These are phyloP conservation scores for Myodes glareolus DNA, from an alignment of 2,113 vertebrate genomes.

Conservation along the genomic window DNA sequence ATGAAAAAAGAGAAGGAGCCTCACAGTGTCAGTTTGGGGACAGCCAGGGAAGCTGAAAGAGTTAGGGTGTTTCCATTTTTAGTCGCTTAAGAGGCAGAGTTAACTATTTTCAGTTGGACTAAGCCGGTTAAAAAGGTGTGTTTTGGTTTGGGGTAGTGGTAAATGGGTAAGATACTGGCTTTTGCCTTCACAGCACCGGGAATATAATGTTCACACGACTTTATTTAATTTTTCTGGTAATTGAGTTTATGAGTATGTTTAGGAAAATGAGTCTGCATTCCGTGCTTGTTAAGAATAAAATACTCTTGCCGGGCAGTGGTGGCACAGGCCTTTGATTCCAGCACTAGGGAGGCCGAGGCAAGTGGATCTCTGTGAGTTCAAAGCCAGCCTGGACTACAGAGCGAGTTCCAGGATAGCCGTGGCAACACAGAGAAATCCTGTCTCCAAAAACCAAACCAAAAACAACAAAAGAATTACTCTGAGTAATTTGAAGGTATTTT, in stretches of 20 bases:
- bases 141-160: not conserved
- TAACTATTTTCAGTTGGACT: not conserved
- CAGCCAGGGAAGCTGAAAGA: not conserved
- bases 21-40: not conserved
- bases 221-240: constrained; percentile 2
- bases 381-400: not conserved
- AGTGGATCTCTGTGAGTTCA: not conserved
- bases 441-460: not conserved
- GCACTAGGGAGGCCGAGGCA: not conserved
- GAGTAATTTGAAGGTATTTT: not conserved
- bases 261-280: not conserved
- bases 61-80: constrained; percentile 22
- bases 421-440: not conserved
- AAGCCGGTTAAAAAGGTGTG: not conserved
- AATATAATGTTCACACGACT: not conserved
- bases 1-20: not conserved
- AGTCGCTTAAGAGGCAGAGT: not conserved
- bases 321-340: not conserved
- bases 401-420: too few relatives aligned
- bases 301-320: not conserved
- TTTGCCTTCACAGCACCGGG: not conserved
- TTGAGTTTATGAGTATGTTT: not conserved
- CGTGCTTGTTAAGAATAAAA: not conserved
- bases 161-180: not conserved
- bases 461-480: not conserved